Evolutionary conservation across 2,888 invertebrate genomes (phyloP).

Genomic region (Troglohyphantes excavatus): DNA sequence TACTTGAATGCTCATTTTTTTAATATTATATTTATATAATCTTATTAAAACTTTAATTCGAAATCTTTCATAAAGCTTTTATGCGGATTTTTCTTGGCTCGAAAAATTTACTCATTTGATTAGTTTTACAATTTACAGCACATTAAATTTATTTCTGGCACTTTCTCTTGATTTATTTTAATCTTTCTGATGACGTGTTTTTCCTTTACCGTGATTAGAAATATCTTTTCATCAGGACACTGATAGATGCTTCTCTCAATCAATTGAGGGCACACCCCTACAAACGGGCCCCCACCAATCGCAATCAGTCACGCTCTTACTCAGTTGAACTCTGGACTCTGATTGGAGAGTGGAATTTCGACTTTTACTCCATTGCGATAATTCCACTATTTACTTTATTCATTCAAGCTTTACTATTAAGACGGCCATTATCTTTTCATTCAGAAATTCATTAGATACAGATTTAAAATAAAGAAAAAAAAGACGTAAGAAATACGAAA

Average conservation of each 20-base stretch:
- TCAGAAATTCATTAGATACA: not conserved
- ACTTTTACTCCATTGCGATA: not conserved
- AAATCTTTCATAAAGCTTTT: no score
- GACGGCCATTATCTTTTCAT: not conserved
- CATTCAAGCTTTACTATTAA: not conserved
- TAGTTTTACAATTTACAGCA: no score
- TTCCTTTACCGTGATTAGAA: not conserved
- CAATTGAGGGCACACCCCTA: not conserved
- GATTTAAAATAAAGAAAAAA: no score
- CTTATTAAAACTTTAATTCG: no score
- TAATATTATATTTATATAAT: no score
- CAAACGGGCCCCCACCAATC: not conserved
- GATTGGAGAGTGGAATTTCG: not conserved
- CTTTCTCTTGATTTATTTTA: no score
- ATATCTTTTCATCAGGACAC: not conserved
- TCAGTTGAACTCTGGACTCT: not conserved
- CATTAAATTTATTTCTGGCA: no score
- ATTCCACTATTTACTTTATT: constrained; percentile 8
- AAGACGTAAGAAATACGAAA: no score
- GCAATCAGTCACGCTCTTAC: not conserved
- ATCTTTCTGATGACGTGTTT: not conserved
- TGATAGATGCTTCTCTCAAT: not conserved
- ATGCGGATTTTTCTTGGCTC: no score
- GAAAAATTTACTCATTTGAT: no score
- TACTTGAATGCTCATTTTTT: no score